A percentile compares a stretch with the other conserved stretches of the same genome.
Conservation (phyloP, 2,797 vertebrate genomes). For the Pseudochirops cupreus region DNA sequence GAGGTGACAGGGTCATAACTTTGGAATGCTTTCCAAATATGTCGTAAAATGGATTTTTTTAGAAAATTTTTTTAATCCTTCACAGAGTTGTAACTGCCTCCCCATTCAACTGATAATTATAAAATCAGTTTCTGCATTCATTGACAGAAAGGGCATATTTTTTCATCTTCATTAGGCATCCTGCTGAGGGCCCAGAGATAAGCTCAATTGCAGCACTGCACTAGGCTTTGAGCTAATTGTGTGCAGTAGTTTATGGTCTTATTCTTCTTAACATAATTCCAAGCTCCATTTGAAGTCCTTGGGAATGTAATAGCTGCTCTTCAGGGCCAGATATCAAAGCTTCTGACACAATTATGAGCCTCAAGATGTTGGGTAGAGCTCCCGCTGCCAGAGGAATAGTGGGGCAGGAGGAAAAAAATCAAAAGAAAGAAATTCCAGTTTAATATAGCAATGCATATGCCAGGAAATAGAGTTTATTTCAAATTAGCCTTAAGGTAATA, state of each 20-base stretch:
- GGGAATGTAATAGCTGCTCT: constrained; percentile 46
- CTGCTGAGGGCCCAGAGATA: constrained; percentile 48
- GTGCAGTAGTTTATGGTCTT: constrained; percentile 36
- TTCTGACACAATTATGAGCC: constrained; percentile 21
- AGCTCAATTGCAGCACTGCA: constrained; percentile 13
- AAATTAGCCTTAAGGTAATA: background rate
- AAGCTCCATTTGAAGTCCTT: constrained; percentile 34
- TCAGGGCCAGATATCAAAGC: constrained; percentile 54
- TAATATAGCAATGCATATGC: background rate
- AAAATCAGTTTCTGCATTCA: constrained; percentile 51
- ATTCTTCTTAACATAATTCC: constrained; percentile 50
- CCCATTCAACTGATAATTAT: constrained; percentile 42
- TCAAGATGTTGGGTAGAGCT: constrained; percentile 8
- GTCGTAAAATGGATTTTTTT: constrained; percentile 39
- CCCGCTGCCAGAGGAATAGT: background rate
- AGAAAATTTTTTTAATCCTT: constrained; percentile 16
- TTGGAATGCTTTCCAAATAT: constrained; percentile 57
- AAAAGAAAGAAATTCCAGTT: constrained; percentile 43
- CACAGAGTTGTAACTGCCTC: constrained; percentile 33
- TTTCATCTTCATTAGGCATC: constrained; percentile 40
- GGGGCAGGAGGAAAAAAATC: background rate
- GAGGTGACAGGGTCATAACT: background rate
- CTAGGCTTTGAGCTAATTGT: constrained; percentile 42
- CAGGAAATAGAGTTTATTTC: constrained; percentile 41
- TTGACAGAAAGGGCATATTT: constrained; percentile 24